phyloP scores from a whole-genome alignment of 2,797 vertebrate species.

The Tympanoctomys barrerae region DNA sequence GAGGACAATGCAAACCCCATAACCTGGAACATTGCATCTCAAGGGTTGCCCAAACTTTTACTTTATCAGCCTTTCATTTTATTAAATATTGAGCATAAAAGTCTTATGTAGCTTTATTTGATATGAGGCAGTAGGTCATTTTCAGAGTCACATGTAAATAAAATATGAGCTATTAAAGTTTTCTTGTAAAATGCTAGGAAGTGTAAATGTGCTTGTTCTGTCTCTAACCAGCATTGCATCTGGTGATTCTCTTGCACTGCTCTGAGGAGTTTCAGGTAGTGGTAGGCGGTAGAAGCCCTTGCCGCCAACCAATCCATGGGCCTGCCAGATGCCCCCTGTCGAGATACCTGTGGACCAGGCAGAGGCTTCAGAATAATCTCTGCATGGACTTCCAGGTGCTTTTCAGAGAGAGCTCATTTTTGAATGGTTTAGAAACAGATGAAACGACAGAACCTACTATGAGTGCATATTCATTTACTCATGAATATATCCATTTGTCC shows the following conservation, averaged over 20 bases:
- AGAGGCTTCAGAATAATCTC: not conserved
- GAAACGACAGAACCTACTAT: not conserved
- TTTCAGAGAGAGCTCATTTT: not conserved
- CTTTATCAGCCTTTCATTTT: not conserved
- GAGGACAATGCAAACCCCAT: not conserved
- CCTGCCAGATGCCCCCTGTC: not conserved
- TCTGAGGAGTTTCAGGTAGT: fast-evolving
- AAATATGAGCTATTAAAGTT: not conserved
- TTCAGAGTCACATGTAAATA: not conserved
- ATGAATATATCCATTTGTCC: not conserved
- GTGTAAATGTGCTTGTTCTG: not conserved
- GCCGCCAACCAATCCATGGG: not conserved
- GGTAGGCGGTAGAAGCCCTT: not conserved
- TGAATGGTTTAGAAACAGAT: not conserved
- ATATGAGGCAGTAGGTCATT: conserved; percentile 6
- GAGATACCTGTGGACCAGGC: not conserved
- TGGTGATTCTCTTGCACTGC: not conserved
- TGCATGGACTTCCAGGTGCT: not conserved
- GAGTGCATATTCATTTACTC: not conserved
- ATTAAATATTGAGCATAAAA: conserved; percentile 25
- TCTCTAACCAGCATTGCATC: not conserved
- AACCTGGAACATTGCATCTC: not conserved
- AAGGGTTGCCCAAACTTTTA: not conserved
- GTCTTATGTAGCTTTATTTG: not conserved
- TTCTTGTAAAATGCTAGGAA: not conserved